Percentiles rank a stretch among this genome's conserved stretches.
Evolutionary conservation across 2,888 invertebrate genomes (phyloP).

Genomic region (Phyto melanocephala): DNA sequence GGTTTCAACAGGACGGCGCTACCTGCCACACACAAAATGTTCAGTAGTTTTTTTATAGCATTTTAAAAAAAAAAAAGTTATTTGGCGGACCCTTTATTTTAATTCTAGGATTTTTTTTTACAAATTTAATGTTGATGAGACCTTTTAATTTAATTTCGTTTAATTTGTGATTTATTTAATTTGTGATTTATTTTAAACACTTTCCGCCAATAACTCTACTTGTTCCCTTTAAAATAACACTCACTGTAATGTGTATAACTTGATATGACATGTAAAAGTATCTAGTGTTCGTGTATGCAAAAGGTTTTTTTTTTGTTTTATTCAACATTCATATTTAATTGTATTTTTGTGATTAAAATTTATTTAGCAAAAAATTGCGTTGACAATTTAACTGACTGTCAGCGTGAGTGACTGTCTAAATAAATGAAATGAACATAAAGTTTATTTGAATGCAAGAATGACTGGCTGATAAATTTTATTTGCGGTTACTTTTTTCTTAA

Average conservation of each 20-base stretch:
- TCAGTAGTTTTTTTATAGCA: too few relatives aligned
- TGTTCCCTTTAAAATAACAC: background rate
- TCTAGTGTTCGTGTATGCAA: slow-evolving; percentile 17
- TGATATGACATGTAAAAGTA: background rate
- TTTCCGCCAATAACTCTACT: background rate
- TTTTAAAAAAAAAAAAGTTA: too few relatives aligned
- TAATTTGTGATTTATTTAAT: too few relatives aligned
- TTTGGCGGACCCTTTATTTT: too few relatives aligned
- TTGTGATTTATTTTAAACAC: background rate
- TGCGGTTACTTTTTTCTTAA: slow-evolving; percentile 52
- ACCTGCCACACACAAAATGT: too few relatives aligned
- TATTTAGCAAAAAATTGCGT: slow-evolving; percentile 66
- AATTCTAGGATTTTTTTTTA: background rate
- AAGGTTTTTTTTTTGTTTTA: too few relatives aligned
- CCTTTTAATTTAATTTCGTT: too few relatives aligned
- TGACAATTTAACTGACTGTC: slow-evolving; percentile 72
- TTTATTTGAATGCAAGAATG: slow-evolving; percentile 30
- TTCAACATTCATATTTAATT: slow-evolving; percentile 29
- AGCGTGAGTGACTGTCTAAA: slow-evolving; percentile 42
- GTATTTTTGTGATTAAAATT: slow-evolving; percentile 61
- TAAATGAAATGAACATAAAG: slow-evolving; percentile 38
- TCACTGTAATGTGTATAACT: slow-evolving; percentile 4
- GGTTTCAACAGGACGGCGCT: too few relatives aligned
- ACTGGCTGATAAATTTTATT: slow-evolving; percentile 71
- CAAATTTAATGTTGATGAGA: background rate